Percentiles rank a stretch among this genome's conserved stretches.
Evolutionary conservation across 2,888 invertebrate genomes (phyloP).

Genomic region (Caenorhabditis uteleia): DNA sequence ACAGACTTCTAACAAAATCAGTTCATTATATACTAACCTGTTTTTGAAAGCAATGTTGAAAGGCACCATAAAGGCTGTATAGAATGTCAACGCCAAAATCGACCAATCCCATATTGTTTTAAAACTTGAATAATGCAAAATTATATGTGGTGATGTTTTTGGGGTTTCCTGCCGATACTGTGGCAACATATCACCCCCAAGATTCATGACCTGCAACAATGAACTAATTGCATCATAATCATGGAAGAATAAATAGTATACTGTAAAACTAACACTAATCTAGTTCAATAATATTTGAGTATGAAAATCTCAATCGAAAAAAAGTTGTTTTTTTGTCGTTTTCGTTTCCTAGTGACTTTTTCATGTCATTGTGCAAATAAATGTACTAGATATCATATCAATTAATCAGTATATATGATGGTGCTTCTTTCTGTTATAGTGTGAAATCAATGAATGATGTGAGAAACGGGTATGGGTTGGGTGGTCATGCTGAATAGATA

Average conservation of each 20-base stretch:
- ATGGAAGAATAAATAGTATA: background rate
- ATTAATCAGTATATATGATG: constrained; percentile 4
- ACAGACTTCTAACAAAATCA: no score
- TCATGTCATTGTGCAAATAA: background rate
- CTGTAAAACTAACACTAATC: no score
- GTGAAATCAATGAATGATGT: constrained; percentile 6
- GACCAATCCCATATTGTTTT: constrained; percentile 99
- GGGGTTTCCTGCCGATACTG: constrained; percentile 99
- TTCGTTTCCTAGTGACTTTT: constrained; percentile 20
- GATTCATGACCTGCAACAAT: constrained; percentile 80
- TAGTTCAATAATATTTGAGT: no score
- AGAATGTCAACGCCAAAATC: constrained; percentile 98
- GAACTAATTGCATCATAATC: no score
- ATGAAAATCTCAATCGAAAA: no score
- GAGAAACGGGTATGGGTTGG: background rate
- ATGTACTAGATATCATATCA: background rate
- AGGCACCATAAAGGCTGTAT: constrained; percentile 97
- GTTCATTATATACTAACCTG: constrained; percentile 76
- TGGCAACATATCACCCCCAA: constrained; percentile 96
- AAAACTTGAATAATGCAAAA: constrained; percentile 98
- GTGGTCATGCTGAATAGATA: background rate
- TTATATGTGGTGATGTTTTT: constrained; percentile 98
- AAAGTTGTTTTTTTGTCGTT: background rate
- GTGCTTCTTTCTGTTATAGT: constrained; percentile 39
- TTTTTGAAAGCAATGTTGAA: constrained; percentile 99